A percentile compares a stretch with the other conserved stretches of the same genome.
These are phyloP conservation scores for Synergus itoensis DNA, from an alignment of 2,888 invertebrate genomes.

Conservation along the genomic window DNA sequence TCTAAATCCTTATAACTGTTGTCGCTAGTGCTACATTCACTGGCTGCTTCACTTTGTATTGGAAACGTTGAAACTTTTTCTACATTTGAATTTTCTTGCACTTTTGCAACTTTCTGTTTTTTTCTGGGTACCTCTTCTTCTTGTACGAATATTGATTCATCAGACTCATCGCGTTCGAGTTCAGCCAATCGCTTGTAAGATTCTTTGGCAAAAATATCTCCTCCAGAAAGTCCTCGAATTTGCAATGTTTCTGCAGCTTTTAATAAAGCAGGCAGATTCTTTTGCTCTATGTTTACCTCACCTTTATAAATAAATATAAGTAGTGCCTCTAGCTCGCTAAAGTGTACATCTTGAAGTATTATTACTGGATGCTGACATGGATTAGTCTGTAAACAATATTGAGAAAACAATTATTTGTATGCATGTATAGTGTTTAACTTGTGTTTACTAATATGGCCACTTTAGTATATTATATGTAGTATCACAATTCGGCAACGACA, in stretches of 20 bases:
- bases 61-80: conserved; percentile 69
- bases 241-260: conserved; percentile 85
- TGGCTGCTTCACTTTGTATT: conserved; percentile 60
- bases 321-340: conserved; percentile 83
- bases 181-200: conserved; percentile 70
- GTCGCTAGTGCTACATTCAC: conserved; percentile 65
- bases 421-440: no score
- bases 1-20: conserved; percentile 65
- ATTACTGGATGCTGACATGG: conserved; percentile 87
- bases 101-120: conserved; percentile 65
- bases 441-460: no score
- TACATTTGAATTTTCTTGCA: conserved; percentile 66
- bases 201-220: conserved; percentile 78
- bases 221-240: conserved; percentile 85
- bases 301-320: conserved; percentile 87
- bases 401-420: background rate
- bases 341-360: conserved; percentile 86
- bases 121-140: conserved; percentile 61
- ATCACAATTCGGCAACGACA: no score
- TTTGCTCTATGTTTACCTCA: conserved; percentile 86
- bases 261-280: conserved; percentile 83
- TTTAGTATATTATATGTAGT: no score
- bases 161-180: conserved; percentile 62
- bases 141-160: conserved; percentile 51
- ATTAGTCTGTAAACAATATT: conserved; percentile 81